phyloP scores from a whole-genome alignment of 2,113 vertebrate species.

The Trogon melanurus region DNA sequence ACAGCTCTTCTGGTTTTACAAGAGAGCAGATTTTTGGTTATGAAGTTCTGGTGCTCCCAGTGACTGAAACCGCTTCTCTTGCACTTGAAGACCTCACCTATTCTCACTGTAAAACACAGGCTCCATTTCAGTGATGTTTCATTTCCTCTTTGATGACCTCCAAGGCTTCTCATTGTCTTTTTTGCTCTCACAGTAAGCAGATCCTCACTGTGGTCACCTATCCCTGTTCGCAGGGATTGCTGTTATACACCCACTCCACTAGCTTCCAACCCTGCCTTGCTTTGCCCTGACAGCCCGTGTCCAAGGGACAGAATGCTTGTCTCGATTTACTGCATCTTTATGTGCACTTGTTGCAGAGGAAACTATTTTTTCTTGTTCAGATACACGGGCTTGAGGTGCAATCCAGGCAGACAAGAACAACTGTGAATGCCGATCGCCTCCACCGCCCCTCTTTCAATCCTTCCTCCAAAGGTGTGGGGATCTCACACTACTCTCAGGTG shows the following conservation, averaged over 20 bases:
- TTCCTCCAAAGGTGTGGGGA: background rate
- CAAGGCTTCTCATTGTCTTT: background rate
- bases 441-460: background rate
- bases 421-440: background rate
- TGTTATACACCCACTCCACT: background rate
- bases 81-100: background rate
- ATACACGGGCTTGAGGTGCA: background rate
- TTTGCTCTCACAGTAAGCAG: background rate
- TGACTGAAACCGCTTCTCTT: background rate
- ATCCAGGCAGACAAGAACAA: background rate
- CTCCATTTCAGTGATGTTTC: background rate
- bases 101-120: background rate
- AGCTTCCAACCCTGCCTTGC: background rate
- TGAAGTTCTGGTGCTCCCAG: background rate
- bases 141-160: background rate
- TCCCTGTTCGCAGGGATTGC: background rate
- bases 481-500: background rate
- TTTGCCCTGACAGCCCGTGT: fast-evolving
- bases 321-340: background rate
- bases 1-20: background rate
- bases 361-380: background rate
- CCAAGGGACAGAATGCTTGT: fast-evolving
- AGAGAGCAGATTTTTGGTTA: background rate
- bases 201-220: background rate
- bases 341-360: background rate